Evolutionary conservation across 2,113 vertebrate species (phyloP).

Genomic region (Coturnix japonica): DNA sequence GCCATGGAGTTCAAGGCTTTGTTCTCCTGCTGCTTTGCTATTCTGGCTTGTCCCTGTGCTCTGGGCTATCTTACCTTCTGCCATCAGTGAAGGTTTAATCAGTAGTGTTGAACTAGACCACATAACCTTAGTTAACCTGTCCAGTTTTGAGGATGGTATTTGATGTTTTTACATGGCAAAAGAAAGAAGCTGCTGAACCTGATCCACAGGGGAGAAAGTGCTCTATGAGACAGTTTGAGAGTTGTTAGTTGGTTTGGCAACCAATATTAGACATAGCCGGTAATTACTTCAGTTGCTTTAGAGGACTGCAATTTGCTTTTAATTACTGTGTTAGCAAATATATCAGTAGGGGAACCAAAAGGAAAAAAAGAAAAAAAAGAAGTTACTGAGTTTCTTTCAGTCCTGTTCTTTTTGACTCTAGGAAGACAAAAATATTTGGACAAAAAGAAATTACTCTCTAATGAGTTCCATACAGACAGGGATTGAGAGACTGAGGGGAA

Average conservation of each 20-base stretch:
- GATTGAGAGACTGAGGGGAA: neutral
- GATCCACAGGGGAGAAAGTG: neutral
- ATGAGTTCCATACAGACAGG: neutral
- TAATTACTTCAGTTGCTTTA: constrained; percentile 43
- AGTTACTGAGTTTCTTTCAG: neutral
- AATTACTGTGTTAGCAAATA: constrained; percentile 46
- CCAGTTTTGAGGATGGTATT: neutral
- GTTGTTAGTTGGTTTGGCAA: constrained; percentile 50
- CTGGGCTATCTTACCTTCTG: neutral
- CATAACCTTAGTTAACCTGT: neutral
- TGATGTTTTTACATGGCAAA: neutral
- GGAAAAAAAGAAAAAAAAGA: neutral
- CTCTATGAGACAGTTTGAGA: neutral
- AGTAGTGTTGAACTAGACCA: neutral
- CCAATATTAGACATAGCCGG: neutral
- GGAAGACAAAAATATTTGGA: constrained; percentile 50
- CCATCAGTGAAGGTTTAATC: neutral
- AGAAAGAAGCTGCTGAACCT: constrained; percentile 23
- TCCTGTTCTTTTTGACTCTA: neutral
- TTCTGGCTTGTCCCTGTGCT: neutral
- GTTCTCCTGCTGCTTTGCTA: neutral
- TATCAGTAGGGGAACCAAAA: neutral
- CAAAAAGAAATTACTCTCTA: neutral
- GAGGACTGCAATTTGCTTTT: constrained; percentile 58
- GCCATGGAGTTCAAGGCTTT: neutral